These are phyloP conservation scores for Scrobipalpa atriplicella DNA, from an alignment of 2,888 invertebrate genomes.

Conservation along the genomic window DNA sequence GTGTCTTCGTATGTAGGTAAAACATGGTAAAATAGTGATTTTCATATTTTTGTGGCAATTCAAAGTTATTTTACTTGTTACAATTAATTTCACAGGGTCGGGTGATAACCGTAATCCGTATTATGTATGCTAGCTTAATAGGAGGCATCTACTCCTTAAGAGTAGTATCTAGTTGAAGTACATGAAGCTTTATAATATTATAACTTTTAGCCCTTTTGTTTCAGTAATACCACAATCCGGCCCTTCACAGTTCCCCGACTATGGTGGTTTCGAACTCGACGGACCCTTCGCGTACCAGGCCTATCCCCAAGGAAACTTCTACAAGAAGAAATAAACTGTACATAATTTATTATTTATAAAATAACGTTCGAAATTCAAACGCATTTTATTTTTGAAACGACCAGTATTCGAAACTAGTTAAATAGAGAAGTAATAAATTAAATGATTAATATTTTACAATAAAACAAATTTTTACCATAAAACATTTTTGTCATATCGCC, in stretches of 20 bases:
- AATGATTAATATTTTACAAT: conserved; percentile 1
- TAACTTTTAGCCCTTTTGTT: conserved; percentile 42
- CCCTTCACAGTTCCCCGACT: conserved; percentile 60
- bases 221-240: conserved; percentile 63
- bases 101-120: no score
- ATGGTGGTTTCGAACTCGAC: conserved; percentile 62
- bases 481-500: no score
- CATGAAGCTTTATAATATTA: no score
- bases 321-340: conserved; percentile 28
- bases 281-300: conserved; percentile 46
- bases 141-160: no score
- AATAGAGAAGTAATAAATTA: conserved; percentile 24
- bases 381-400: conserved; percentile 26
- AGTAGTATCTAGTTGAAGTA: no score
- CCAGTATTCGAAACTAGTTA: conserved; percentile 21
- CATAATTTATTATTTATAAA: conserved; percentile 30
- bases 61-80: no score
- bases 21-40: no score
- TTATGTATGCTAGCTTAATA: no score
- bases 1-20: no score
- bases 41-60: no score
- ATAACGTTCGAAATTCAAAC: conserved; percentile 22
- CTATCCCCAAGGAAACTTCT: conserved; percentile 33
- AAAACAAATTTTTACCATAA: no score
- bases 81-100: no score